Base-by-base conservation (phyloP, 2,113 vertebrate species). In the Cervus canadensis region DNA sequence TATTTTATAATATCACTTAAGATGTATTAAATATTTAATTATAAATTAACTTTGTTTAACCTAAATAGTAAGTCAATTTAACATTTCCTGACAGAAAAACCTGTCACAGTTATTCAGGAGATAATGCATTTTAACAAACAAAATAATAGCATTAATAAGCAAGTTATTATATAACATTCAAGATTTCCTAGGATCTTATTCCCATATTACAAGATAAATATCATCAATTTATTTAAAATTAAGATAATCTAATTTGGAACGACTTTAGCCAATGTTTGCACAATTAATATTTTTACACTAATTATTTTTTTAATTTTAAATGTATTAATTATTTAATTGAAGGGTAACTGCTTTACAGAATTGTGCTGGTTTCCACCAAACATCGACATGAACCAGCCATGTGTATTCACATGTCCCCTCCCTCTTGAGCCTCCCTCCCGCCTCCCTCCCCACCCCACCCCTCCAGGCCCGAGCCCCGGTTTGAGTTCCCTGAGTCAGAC, bases 221-320 rank as follows among this genome's bases (percentile, higher is more conserved):
- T 36, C 9, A 96, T 57, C 40, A 81, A 78, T 89, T 85, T 33
- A 62, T 28, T 83, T 40, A 86, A 91, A 93, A 87, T 91, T 87
- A 91, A 50, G 60, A 71, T 76, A 95, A 84, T 28, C 7, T 71
- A 93, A 97, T 89, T 85, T 67, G 23, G 11, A 96, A 95, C 76
- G 4, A 74, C 56, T 67, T 83, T 50, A 71, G 1, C 33, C 74
- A 98, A 71, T 81, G 17, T 78, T 67, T 76, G 33, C 50, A 14
- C 28, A 85, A 90, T 84, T 84, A 94, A 86, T 59, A 89, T 45
- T 94, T 78, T 82, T 57, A 85, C 0, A 50, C 4, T 92, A 87
- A 43, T 87, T 36, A 85, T 89, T 88, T 48, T 94, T 88, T 40
- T 64, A 67, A 96, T 82, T 93, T 57, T 87, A 87, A 90, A 40